phyloP scores from a whole-genome alignment of 2,113 vertebrate genomes.

The Prunella himalayana region DNA sequence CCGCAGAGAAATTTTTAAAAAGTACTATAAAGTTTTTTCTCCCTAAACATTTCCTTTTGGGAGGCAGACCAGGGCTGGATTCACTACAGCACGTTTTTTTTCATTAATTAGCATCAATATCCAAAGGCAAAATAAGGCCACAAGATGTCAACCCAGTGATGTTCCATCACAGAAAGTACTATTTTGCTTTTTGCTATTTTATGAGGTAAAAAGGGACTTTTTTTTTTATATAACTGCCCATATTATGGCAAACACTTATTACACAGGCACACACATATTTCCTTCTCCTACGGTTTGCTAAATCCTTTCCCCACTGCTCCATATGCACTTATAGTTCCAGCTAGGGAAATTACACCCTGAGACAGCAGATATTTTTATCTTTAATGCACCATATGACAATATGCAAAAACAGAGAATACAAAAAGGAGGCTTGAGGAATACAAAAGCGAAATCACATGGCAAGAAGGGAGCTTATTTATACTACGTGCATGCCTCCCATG shows the following conservation, averaged over 20 bases:
- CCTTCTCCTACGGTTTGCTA: neutral
- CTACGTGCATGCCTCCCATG: constrained; percentile 46
- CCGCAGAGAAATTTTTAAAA: neutral
- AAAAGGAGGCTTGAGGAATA: constrained; percentile 18
- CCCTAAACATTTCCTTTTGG: neutral
- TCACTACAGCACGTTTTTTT: neutral
- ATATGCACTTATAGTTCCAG: constrained; percentile 17
- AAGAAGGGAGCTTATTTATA: constrained; percentile 38
- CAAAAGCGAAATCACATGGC: constrained; percentile 30
- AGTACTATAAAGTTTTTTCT: neutral
- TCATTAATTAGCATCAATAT: neutral
- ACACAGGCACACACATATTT: neutral
- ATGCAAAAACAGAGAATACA: constrained; percentile 35
- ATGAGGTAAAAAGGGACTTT: neutral
- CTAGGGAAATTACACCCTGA: constrained; percentile 47
- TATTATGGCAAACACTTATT: neutral
- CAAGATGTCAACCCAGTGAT: neutral
- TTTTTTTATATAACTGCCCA: neutral
- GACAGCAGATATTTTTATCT: constrained; percentile 59
- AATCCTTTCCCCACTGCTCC: constrained; percentile 3
- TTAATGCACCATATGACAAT: constrained; percentile 54
- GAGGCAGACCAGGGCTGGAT: neutral
- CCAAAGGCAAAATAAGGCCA: constrained; percentile 6
- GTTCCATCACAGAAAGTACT: neutral
- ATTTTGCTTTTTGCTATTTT: neutral